phyloP scores from a whole-genome alignment of 2,113 vertebrate genomes.

The Erythrocercus mccallii region DNA sequence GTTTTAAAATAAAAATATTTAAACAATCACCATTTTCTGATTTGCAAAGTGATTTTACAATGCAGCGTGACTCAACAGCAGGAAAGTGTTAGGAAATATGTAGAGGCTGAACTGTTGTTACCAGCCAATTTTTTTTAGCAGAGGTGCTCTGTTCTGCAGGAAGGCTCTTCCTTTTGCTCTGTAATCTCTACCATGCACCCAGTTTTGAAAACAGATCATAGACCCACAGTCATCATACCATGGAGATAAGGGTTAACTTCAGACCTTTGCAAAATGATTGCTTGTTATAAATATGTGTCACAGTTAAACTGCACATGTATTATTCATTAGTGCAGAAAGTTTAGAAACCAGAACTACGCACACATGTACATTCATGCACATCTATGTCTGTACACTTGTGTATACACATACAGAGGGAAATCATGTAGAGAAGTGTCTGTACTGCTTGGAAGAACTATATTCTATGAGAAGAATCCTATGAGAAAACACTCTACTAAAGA shows the following conservation, averaged over 20 bases:
- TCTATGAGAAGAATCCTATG: neutral
- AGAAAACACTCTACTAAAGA: neutral
- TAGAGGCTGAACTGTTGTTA: neutral
- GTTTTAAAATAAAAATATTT: neutral
- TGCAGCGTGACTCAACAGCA: neutral
- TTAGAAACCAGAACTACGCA: neutral
- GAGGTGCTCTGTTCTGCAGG: neutral
- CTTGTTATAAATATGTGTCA: neutral
- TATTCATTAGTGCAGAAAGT: neutral
- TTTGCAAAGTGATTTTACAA: neutral
- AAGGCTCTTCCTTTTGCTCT: neutral
- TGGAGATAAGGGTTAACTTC: neutral
- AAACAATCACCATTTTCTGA: neutral
- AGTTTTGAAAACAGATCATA: neutral
- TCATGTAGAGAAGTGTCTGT: neutral
- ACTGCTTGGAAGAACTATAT: neutral
- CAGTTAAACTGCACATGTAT: neutral
- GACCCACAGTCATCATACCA: neutral
- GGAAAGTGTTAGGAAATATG: neutral
- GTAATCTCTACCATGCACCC: neutral
- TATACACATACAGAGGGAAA: neutral
- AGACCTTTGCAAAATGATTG: neutral
- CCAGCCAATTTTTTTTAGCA: neutral
- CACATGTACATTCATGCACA: neutral
- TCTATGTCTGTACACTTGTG: accelerated